These are phyloP conservation scores for Pygocentrus nattereri DNA, from an alignment of 2,797 vertebrate genomes.

Conservation along the genomic window DNA sequence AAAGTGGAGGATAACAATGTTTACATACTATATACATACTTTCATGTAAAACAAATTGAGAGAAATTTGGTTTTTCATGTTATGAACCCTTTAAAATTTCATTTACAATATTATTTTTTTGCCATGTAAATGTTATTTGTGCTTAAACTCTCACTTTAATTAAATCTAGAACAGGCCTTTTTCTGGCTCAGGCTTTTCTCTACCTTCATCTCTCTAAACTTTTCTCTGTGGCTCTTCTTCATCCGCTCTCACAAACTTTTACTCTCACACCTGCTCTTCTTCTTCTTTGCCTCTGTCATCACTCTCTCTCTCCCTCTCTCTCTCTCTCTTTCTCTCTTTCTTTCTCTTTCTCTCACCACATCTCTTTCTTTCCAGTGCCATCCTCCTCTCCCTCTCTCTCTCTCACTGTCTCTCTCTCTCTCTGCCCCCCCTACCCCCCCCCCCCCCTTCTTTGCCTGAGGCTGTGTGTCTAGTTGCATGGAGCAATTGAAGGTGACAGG, in stretches of 20 bases:
- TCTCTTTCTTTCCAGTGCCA: conserved; percentile 19
- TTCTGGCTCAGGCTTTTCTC: not conserved
- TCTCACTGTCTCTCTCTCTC: conserved; percentile 19
- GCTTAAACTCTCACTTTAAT: too few relatives aligned
- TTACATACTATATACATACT: too few relatives aligned
- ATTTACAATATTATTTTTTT: too few relatives aligned
- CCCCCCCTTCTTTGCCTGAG: conserved; percentile 59
- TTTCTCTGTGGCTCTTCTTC: conserved; percentile 25
- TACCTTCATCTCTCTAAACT: not conserved
- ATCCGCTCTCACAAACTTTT: conserved; percentile 38
- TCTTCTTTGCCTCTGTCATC: conserved; percentile 43
- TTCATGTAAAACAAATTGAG: too few relatives aligned
- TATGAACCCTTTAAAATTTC: too few relatives aligned
- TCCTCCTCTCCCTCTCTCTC: conserved; percentile 12
- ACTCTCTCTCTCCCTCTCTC: conserved; percentile 35
- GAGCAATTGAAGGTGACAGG: conserved; percentile 68
- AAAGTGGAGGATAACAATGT: too few relatives aligned
- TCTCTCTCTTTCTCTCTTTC: conserved; percentile 22
- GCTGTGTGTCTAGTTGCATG: conserved; percentile 63
- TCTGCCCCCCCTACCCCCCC: conserved; percentile 56
- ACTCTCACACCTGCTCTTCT: conserved; percentile 52
- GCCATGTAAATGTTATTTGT: too few relatives aligned
- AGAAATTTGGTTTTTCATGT: too few relatives aligned
- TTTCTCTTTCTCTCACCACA: conserved; percentile 20
- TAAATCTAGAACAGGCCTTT: too few relatives aligned